These are phyloP conservation scores for Telenomus remus DNA, from an alignment of 1,140 invertebrate genomes.

Conservation along the genomic window DNA sequence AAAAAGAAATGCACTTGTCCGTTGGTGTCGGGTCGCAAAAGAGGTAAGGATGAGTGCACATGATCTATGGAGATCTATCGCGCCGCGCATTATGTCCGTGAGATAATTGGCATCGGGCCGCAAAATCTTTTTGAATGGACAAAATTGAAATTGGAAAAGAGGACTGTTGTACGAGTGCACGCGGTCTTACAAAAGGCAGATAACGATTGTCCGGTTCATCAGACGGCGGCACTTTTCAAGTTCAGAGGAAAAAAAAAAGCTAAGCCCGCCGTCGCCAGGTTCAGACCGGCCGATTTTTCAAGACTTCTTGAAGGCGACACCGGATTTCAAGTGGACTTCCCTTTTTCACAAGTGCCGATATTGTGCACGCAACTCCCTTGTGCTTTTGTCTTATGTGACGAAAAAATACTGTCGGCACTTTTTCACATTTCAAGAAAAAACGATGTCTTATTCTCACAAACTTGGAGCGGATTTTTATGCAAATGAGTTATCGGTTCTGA, in stretches of 20 bases:
- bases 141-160: slow-evolving; percentile 25
- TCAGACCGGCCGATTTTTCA: slow-evolving; percentile 2
- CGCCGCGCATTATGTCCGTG: slow-evolving; percentile 22
- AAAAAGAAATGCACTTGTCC: slow-evolving; percentile 39
- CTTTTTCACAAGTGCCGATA: slow-evolving; percentile 16
- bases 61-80: slow-evolving; percentile 20
- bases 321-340: slow-evolving; percentile 32
- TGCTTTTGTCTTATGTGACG: slow-evolving; percentile 7
- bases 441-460: too few relatives aligned
- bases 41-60: slow-evolving; percentile 35
- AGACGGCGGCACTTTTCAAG: slow-evolving; percentile 42
- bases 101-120: slow-evolving; percentile 48
- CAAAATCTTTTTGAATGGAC: slow-evolving; percentile 41
- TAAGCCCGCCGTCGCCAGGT: slow-evolving; percentile 2
- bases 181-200: slow-evolving; percentile 24
- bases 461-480: too few relatives aligned
- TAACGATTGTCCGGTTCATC: slow-evolving; percentile 48
- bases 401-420: too few relatives aligned
- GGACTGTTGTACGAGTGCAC: slow-evolving; percentile 11
- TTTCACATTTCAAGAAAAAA: too few relatives aligned
- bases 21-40: slow-evolving; percentile 26
- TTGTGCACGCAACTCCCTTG: neutral
- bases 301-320: slow-evolving; percentile 6
- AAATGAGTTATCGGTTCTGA: too few relatives aligned
- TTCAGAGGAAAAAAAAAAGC: slow-evolving; percentile 21